Evolutionary conservation across 2,113 vertebrate genomes (phyloP).

Genomic region (rabbit (Oryctolagus cuniculus)): mOryCun1.1 NC_091436.1:85055001-85055500

Average conservation of each 20-base stretch:
- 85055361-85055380: not conserved
- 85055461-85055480: not conserved
- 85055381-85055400: not conserved
- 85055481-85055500: conserved; percentile 1
- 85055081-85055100: too few species aligned
- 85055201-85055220: too few species aligned
- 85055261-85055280: conserved; percentile 30
- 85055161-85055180: too few species aligned
- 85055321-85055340: not conserved
- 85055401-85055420: not conserved
- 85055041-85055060: too few species aligned
- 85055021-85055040: too few species aligned
- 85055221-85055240: too few species aligned
- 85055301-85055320: not conserved
- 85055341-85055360: not conserved
- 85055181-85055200: too few species aligned
- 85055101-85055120: too few species aligned
- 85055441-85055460: conserved; percentile 2
- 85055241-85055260: not conserved
- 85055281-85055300: not conserved
- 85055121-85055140: too few species aligned
- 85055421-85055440: not conserved
- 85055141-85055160: too few species aligned
- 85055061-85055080: too few species aligned
- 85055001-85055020: too few species aligned